Evolutionary conservation across 2,113 vertebrate species (phyloP).

Genomic region (Scytalopus superciliaris): DNA sequence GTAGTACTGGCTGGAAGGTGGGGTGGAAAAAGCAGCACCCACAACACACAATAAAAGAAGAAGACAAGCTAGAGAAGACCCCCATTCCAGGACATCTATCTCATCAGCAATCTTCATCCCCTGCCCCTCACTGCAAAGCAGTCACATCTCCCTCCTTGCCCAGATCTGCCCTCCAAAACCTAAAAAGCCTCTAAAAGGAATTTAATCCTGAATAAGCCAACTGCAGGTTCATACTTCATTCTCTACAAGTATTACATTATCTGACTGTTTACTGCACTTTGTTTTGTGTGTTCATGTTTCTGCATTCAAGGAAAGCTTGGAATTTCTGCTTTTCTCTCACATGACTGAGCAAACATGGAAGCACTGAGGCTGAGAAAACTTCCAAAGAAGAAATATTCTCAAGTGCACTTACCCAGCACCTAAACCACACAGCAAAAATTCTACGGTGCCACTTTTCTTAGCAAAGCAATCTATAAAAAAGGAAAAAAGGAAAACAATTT

Average conservation of each 20-base stretch:
- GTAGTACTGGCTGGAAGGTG: not conserved
- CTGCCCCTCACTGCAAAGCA: not conserved
- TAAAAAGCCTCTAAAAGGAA: not conserved
- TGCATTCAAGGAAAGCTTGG: not conserved
- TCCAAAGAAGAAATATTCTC: not conserved
- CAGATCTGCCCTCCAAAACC: not conserved
- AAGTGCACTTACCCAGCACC: constrained; percentile 85
- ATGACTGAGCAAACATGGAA: not conserved
- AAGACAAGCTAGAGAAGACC: not conserved
- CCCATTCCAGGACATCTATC: not conserved
- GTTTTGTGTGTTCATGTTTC: not conserved
- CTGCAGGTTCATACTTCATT: not conserved
- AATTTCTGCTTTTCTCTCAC: not conserved
- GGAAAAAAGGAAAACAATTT: not conserved
- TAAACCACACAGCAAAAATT: constrained; percentile 87
- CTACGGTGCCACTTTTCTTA: constrained; percentile 78
- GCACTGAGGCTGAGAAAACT: not conserved
- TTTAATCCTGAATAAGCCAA: not conserved
- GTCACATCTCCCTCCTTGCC: not conserved
- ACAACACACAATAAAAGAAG: not conserved
- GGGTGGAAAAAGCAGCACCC: not conserved
- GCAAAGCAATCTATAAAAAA: constrained; percentile 75
- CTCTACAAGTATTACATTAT: not conserved
- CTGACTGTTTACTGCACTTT: not conserved
- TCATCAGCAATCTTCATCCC: not conserved